Evolutionary conservation across 2,888 invertebrate genomes (phyloP).

Genomic region (Gandaritis pyraliata): DNA sequence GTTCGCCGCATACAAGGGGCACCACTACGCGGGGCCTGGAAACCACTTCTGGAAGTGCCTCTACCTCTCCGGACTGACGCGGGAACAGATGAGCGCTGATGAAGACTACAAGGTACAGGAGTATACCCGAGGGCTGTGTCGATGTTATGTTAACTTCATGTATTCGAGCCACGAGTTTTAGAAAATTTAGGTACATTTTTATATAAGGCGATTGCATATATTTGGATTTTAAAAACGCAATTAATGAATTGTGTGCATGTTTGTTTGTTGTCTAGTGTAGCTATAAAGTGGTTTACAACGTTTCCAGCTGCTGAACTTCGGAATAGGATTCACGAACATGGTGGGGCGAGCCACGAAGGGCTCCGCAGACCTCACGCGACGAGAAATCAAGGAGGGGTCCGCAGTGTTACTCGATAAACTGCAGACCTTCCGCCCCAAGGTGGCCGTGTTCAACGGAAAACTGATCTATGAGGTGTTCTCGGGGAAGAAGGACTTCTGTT

Average conservation of each 20-base stretch:
- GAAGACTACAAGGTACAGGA: slow-evolving; percentile 92
- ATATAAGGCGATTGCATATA: too few species aligned
- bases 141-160: too few species aligned
- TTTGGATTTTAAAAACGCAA: too few species aligned
- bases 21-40: slow-evolving; percentile 99
- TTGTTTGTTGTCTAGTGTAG: too few species aligned
- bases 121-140: too few species aligned
- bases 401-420: slow-evolving; percentile 95
- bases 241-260: too few species aligned
- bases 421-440: slow-evolving; percentile 96
- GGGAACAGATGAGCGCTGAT: slow-evolving; percentile 97
- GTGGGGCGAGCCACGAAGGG: slow-evolving; percentile 97
- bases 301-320: slow-evolving; percentile 90
- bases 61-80: slow-evolving; percentile 96
- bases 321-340: slow-evolving; percentile 99
- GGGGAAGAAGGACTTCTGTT: slow-evolving; percentile 98
- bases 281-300: slow-evolving; percentile 22
- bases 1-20: slow-evolving; percentile 98
- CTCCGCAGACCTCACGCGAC: slow-evolving; percentile 96
- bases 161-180: too few species aligned
- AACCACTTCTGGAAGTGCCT: slow-evolving; percentile 99
- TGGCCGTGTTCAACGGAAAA: slow-evolving; percentile 99
- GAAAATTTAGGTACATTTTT: too few species aligned
- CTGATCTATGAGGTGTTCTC: slow-evolving; percentile 99
- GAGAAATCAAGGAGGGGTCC: slow-evolving; percentile 97